Base-by-base conservation (phyloP, 2,888 invertebrate species). In the Drosophila testacea region DNA sequence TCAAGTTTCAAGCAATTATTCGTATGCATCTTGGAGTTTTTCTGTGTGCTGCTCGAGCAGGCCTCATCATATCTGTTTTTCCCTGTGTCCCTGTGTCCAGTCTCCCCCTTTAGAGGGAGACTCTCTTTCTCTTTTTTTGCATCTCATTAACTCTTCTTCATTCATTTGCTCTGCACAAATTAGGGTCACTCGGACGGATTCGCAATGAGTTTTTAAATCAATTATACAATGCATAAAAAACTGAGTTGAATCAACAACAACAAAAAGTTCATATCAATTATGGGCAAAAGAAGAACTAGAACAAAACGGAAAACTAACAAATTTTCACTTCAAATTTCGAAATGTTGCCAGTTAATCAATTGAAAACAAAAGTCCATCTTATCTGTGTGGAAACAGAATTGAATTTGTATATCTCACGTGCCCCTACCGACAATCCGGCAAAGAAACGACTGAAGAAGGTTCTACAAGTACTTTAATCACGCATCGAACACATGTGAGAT, bases 171-270 rank as follows among this genome's bases (percentile, higher is more conserved):
- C 11, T 22, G 38, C 30, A 42, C 48, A 72, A 78, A 78, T 80
- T 80, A 81, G 62, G 82, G 80, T 75, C 80, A 80, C 68, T 81
- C 70, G 72, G 52, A 36, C 66, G 69, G 69, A 46, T 63, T 59
- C 57, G 65, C 52, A 67, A 66, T 61, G 65, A 41, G 47, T 69
- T 72, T 72, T 56, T 64, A 69, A 66, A 61, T 65, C 64, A 73
- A 81, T 81, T 79, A 71, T 50, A 55, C 62, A 68, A 27, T 27
- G n/a, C 27, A 52, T 30, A 48, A 38, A 41, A 36, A 42, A 54
- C 30, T 39, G 28, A 38, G 28, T 38, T 39, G 52, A 30, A 46
- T 34, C 34, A 50, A 50, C 6, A 50, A 50, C 6, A 56, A 36
- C 30, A 10, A 38, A 39, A 47, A 32, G 42, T 32, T 42, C 22